phyloP scores from a whole-genome alignment of 2,888 invertebrate genomes.

The Sepiola atlantica region DNA sequence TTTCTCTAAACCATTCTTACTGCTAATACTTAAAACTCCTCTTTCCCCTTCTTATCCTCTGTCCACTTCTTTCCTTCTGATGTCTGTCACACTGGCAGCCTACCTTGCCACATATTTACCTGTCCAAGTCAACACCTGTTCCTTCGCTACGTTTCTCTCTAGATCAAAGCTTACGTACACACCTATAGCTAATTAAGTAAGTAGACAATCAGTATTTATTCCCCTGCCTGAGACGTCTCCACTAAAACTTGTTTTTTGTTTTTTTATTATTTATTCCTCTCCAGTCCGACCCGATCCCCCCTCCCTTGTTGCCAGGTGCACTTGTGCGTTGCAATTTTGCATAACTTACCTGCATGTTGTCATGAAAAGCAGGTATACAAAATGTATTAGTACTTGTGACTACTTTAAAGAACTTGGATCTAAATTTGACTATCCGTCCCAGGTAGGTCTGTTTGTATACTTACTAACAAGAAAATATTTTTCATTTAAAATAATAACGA shows the following conservation, averaged over 20 bases:
- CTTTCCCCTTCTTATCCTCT: neutral
- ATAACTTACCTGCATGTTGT: neutral
- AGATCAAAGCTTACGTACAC: neutral
- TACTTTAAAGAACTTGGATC: neutral
- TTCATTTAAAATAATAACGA: no score
- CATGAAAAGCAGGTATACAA: neutral
- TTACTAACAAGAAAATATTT: neutral
- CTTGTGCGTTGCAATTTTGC: neutral
- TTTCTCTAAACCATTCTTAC: no score
- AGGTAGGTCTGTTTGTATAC: neutral
- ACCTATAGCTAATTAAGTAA: neutral
- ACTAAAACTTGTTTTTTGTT: neutral
- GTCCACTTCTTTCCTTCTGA: neutral
- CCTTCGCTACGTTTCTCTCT: neutral
- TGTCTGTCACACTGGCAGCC: neutral
- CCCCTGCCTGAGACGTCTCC: neutral
- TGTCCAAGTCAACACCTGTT: constrained; percentile 32
- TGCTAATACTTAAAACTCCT: neutral
- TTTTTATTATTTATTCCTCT: no score
- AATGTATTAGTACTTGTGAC: neutral
- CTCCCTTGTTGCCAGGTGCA: neutral
- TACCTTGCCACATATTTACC: neutral
- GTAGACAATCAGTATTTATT: neutral
- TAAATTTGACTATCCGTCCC: neutral
- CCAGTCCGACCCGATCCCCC: neutral